A percentile compares a stretch with the other conserved stretches of the same genome.
phyloP scores from a whole-genome alignment of 2,113 vertebrate species.

The Cottus gobio region DNA sequence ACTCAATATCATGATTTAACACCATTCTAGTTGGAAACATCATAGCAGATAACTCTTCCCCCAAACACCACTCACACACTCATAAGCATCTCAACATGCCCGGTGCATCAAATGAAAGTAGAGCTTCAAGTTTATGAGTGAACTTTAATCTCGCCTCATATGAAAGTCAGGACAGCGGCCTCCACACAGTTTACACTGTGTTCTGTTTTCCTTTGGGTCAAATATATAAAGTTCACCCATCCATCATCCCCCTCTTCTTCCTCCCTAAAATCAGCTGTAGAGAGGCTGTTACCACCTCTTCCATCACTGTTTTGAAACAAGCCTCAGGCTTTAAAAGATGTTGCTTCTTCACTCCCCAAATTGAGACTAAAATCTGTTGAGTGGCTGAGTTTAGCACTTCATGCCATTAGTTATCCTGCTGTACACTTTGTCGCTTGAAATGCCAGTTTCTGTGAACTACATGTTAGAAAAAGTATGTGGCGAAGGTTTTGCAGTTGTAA shows the following conservation, averaged over 20 bases:
- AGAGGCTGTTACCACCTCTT: conserved; percentile 49
- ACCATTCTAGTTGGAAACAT: not conserved
- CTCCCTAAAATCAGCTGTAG: conserved; percentile 45
- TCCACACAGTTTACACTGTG: conserved; percentile 41
- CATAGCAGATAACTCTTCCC: not conserved
- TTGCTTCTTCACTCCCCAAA: conserved; percentile 53
- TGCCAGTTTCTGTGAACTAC: not conserved
- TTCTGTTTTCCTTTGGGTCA: conserved; percentile 51
- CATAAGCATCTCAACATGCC: conserved; percentile 3
- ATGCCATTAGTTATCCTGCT: conserved; percentile 32
- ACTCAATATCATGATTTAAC: not conserved
- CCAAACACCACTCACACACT: not conserved
- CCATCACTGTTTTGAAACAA: conserved; percentile 56
- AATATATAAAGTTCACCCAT: conserved; percentile 54
- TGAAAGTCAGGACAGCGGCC: conserved; percentile 22
- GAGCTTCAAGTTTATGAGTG: conserved; percentile 40
- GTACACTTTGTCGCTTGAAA: conserved; percentile 11
- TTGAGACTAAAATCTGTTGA: conserved; percentile 54
- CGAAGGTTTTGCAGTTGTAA: conserved; percentile 12
- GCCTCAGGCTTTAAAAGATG: conserved; percentile 50
- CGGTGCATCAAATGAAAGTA: conserved; percentile 15
- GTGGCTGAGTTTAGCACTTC: conserved; percentile 44
- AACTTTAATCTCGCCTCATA: conserved; percentile 46
- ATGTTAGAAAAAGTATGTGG: conserved; percentile 6
- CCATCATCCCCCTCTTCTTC: conserved; percentile 46